Percentiles rank a stretch among this genome's conserved stretches.
phyloP scores from a whole-genome alignment of 2,113 vertebrate species.

The Hippocampus zosterae region DNA sequence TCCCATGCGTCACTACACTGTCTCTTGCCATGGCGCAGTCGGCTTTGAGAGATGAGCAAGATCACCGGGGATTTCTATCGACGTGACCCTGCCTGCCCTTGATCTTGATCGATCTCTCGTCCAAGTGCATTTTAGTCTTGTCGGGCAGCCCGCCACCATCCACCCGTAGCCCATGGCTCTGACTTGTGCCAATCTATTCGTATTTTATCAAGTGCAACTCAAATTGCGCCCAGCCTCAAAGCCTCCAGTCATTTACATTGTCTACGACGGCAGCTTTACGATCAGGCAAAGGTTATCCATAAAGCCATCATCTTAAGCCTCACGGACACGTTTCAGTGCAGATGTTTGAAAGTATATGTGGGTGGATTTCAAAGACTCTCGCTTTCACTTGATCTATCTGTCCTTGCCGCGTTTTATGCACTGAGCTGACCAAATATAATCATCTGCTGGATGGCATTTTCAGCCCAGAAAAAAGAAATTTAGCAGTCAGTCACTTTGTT shows the following conservation, averaged over 20 bases:
- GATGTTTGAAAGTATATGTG: slow-evolving; percentile 6
- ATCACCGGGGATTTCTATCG: slow-evolving; percentile 64
- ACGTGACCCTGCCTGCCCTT: slow-evolving; percentile 55
- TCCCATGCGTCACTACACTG: slow-evolving; percentile 32
- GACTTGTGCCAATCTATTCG: slow-evolving; percentile 36
- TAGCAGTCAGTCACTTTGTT: slow-evolving; percentile 35
- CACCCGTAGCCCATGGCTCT: slow-evolving; percentile 26
- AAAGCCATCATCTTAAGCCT: slow-evolving; percentile 8
- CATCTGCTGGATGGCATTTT: slow-evolving; percentile 25
- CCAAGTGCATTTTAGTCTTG: slow-evolving; percentile 55
- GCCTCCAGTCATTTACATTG: neutral
- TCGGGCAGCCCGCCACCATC: slow-evolving; percentile 47
- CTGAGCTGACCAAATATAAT: slow-evolving; percentile 23
- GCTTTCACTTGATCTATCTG: slow-evolving; percentile 10
- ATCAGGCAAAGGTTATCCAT: slow-evolving; percentile 24
- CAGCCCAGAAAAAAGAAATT: slow-evolving; percentile 22
- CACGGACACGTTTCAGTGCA: neutral
- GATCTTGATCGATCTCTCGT: slow-evolving; percentile 54
- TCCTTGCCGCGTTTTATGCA: slow-evolving; percentile 17
- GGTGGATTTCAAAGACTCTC: slow-evolving; percentile 20
- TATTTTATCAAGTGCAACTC: slow-evolving; percentile 24
- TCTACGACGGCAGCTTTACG: neutral
- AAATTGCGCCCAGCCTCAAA: slow-evolving; percentile 20
- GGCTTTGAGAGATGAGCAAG: slow-evolving; percentile 53
- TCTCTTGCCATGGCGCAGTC: slow-evolving; percentile 46